phyloP scores from a whole-genome alignment of 35 echinoderm and acorn worm genomes.

The Hemicentrotus pulcherrimus region DNA sequence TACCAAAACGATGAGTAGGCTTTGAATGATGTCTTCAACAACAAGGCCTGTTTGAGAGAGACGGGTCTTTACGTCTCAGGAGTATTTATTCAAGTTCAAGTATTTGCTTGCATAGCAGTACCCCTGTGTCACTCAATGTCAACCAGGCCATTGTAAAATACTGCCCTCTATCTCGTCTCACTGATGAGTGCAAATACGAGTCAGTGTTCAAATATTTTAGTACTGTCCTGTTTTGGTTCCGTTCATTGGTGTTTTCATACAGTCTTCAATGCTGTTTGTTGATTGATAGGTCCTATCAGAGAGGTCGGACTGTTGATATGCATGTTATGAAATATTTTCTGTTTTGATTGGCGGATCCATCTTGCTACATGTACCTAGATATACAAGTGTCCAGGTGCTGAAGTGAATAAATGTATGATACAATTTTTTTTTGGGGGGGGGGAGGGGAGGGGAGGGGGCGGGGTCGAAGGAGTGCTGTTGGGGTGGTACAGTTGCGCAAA shows the following conservation, averaged over 20 bases:
- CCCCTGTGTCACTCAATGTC: not conserved
- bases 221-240: not conserved
- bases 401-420: too few relatives aligned
- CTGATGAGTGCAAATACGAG: not conserved
- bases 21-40: not conserved
- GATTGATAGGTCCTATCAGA: not conserved
- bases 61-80: not conserved
- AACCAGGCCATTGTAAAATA: not conserved
- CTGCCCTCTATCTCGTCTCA: not conserved
- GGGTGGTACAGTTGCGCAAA: too few relatives aligned
- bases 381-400: too few relatives aligned
- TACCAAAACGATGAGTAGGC: too few relatives aligned
- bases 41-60: not conserved
- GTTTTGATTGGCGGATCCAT: not conserved
- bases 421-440: too few relatives aligned
- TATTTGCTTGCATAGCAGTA: not conserved
- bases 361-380: not conserved
- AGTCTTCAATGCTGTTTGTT: not conserved
- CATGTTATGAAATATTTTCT: not conserved
- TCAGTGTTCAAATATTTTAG: not conserved
- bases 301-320: not conserved
- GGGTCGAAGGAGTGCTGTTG: too few relatives aligned
- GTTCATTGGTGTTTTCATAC: not conserved
- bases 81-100: conserved; percentile 13
- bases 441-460: too few relatives aligned